phyloP scores from a whole-genome alignment of 1,140 invertebrate genomes.

The Spodoptera litura region DNA sequence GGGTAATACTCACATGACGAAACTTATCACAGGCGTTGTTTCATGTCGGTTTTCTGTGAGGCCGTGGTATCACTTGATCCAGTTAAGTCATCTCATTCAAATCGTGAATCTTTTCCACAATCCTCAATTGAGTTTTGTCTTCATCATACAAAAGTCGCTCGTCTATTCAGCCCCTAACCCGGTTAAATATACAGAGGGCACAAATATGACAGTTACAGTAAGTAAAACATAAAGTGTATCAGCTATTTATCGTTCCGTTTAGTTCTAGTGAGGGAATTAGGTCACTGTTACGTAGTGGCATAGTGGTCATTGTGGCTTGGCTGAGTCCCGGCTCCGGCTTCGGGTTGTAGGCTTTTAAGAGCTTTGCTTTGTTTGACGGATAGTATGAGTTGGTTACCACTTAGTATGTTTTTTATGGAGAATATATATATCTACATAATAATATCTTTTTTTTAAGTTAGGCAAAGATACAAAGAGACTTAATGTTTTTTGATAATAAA shows the following conservation, averaged over 20 bases:
- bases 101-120: too few relatives aligned
- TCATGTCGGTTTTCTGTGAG: too few relatives aligned
- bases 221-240: constrained; percentile 38
- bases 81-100: too few relatives aligned
- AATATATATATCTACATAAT: too few relatives aligned
- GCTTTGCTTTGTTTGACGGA: constrained; percentile 15
- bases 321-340: not conserved
- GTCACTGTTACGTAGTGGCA: constrained; percentile 6
- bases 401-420: not conserved
- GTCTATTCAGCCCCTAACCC: not conserved
- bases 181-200: constrained; percentile 3
- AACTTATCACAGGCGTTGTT: too few relatives aligned
- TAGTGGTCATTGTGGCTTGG: constrained; percentile 28
- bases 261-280: constrained; percentile 14
- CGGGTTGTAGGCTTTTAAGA: constrained; percentile 29
- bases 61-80: too few relatives aligned
- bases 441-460: not conserved
- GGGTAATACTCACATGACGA: too few relatives aligned
- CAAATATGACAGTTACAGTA: constrained; percentile 20
- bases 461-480: not conserved
- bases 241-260: constrained; percentile 25
- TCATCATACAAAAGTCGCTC: too few relatives aligned
- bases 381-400: not conserved
- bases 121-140: too few relatives aligned
- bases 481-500: not conserved